Percentiles rank a stretch among this genome's conserved stretches.
Evolutionary conservation across 2,888 invertebrate species (phyloP).

Genomic region (Hirtodrosophila histrioides): DNA sequence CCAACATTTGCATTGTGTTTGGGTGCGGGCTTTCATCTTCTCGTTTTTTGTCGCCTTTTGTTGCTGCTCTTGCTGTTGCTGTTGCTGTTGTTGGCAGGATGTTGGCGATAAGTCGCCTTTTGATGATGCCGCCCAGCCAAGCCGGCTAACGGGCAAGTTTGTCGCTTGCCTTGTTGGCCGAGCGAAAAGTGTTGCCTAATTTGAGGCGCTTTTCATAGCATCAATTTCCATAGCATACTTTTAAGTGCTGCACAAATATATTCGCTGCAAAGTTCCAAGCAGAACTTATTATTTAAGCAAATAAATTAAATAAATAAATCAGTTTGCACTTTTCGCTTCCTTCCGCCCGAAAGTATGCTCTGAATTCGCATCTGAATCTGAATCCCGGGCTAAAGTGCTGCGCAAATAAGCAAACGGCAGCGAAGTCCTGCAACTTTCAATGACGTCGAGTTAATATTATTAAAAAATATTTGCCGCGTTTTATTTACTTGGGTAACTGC

Average conservation of each 20-base stretch:
- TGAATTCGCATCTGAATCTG: not conserved
- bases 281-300: conserved; percentile 27
- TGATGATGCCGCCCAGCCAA: conserved; percentile 6
- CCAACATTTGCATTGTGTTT: conserved; percentile 57
- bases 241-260: conserved; percentile 64
- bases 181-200: conserved; percentile 28
- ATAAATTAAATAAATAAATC: conserved; percentile 42
- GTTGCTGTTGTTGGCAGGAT: conserved; percentile 24
- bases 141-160: conserved; percentile 28
- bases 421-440: conserved; percentile 14
- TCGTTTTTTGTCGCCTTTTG: not conserved
- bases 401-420: conserved; percentile 40
- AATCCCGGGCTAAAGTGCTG: conserved; percentile 32
- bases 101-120: conserved; percentile 42
- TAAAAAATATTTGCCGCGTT: conserved; percentile 30
- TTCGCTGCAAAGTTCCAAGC: conserved; percentile 32
- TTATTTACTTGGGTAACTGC: conserved; percentile 4
- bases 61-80: not conserved
- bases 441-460: conserved; percentile 29
- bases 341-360: conserved; percentile 14
- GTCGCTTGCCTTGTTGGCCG: conserved; percentile 4
- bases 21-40: conserved; percentile 18
- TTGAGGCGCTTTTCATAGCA: conserved; percentile 22
- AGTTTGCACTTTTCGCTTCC: conserved; percentile 31
- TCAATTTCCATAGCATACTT: conserved; percentile 27